Evolutionary conservation across 2,113 vertebrate species (phyloP).

Genomic region (Cynopterus brachyotis): DNA sequence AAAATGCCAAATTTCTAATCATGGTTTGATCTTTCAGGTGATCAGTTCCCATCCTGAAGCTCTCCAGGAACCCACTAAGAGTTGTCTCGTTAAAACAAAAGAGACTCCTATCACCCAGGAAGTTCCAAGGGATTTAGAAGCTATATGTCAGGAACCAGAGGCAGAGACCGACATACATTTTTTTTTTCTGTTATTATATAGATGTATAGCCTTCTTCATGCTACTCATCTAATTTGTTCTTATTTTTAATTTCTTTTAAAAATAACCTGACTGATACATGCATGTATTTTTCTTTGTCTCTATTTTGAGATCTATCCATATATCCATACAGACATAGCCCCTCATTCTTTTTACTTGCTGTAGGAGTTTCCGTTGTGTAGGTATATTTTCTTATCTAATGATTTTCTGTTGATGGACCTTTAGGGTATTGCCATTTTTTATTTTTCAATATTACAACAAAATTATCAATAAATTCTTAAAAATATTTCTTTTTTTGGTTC

Average conservation of each 20-base stretch:
- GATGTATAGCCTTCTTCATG: not conserved
- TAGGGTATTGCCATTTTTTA: not conserved
- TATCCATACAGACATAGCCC: not conserved
- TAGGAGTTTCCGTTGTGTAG: not conserved
- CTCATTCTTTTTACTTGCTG: not conserved
- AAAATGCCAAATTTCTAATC: not conserved
- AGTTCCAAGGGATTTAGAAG: not conserved
- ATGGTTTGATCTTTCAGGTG: not conserved
- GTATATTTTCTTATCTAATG: not conserved
- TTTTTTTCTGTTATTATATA: not conserved
- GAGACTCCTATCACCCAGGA: not conserved
- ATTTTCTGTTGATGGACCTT: not conserved
- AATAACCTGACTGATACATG: not conserved
- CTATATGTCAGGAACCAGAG: not conserved
- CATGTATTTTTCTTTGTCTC: not conserved
- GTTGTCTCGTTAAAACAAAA: not conserved
- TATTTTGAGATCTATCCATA: not conserved
- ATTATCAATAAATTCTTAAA: not conserved
- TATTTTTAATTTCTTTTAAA: not conserved
- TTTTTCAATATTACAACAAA: not conserved
- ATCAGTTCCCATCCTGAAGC: not conserved
- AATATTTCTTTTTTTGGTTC: not conserved
- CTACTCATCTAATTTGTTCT: not conserved
- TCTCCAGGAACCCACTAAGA: not conserved
- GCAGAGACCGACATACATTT: not conserved